Conservation (phyloP, 1,140 invertebrate species). For the Bombus waltoni region DNA sequence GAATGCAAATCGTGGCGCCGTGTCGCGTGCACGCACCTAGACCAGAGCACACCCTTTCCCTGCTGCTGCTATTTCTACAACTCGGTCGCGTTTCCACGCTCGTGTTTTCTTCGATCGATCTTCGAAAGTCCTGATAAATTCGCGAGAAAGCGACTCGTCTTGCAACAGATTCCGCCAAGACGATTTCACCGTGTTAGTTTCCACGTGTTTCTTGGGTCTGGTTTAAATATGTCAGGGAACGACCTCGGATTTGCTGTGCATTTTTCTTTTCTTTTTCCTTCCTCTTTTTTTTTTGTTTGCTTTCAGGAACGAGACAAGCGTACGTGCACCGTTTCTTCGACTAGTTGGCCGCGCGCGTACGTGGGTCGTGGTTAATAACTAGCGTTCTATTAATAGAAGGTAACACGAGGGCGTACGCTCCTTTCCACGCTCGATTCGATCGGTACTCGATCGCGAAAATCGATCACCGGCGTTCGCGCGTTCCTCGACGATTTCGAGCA, state of each 20-base stretch:
- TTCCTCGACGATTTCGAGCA: not conserved
- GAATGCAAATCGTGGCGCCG: slow-evolving; percentile 72
- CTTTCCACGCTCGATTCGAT: slow-evolving; percentile 54
- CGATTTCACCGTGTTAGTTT: not conserved
- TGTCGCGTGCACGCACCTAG: slow-evolving; percentile 23
- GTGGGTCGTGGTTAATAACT: slow-evolving; percentile 64
- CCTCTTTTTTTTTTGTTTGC: not conserved
- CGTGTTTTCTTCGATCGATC: not conserved
- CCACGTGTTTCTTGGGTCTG: too few relatives aligned
- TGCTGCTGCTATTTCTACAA: not conserved
- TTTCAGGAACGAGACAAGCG: not conserved
- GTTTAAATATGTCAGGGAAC: not conserved
- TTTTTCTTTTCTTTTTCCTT: not conserved
- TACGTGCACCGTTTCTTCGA: slow-evolving; percentile 21
- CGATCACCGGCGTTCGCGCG: not conserved
- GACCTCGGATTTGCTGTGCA: not conserved
- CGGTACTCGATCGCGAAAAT: slow-evolving; percentile 26
- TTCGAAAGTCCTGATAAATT: not conserved
- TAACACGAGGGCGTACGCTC: slow-evolving; percentile 59
- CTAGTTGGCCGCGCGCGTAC: slow-evolving; percentile 2
- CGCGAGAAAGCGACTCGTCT: not conserved
- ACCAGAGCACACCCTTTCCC: not conserved
- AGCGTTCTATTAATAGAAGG: slow-evolving; percentile 69
- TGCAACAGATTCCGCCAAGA: not conserved
- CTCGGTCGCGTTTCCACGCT: slow-evolving; percentile 7